phyloP scores from a whole-genome alignment of 2,888 invertebrate genomes.

The Acanthosepion lycidas region DNA sequence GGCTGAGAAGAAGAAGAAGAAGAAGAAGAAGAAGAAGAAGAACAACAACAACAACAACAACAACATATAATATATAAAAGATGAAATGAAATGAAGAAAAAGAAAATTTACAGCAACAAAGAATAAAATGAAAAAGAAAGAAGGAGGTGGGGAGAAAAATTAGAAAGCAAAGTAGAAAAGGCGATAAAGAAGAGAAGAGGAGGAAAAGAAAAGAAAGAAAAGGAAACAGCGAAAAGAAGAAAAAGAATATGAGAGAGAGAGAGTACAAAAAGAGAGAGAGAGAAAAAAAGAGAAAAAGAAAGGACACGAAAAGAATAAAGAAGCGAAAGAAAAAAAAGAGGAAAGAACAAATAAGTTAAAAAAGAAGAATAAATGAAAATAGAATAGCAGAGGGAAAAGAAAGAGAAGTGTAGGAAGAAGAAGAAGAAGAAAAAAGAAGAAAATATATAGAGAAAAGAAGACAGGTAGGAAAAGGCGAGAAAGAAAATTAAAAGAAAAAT shows the following conservation, averaged over 20 bases:
- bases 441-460: neutral
- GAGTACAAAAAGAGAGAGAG: neutral
- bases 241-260: neutral
- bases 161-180: neutral
- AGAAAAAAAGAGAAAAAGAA: neutral
- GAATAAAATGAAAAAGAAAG: neutral
- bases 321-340: neutral
- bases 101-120: too few species aligned
- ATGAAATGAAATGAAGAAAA: too few species aligned
- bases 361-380: neutral
- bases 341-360: neutral
- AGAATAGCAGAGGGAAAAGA: neutral
- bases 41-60: too few species aligned
- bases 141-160: neutral
- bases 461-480: neutral
- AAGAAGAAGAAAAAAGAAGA: neutral
- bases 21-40: too few species aligned
- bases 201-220: neutral
- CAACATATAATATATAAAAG: too few species aligned
- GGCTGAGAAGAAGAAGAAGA: too few species aligned
- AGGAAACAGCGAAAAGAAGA: neutral
- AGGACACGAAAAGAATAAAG: neutral
- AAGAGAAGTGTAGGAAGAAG: neutral
- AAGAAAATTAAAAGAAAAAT: neutral
- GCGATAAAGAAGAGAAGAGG: neutral